Evolutionary conservation across 2,113 vertebrate genomes (phyloP), one percentile per base, ranked within the genome.

Genomic region (Cariama cristata): DNA sequence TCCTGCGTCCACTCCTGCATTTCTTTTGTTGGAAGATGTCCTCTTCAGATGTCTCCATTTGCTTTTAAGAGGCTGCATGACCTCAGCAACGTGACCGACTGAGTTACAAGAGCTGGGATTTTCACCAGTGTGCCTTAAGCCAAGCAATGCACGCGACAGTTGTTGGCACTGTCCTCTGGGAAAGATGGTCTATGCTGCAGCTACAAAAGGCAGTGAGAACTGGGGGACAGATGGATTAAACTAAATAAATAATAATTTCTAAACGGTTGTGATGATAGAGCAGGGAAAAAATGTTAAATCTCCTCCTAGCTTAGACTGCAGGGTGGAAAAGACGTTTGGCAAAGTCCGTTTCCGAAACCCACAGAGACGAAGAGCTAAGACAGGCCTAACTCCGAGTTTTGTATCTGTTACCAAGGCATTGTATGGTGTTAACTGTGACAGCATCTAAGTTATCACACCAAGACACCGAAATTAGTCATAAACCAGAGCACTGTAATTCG

Each of bases 401-500:
- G 0, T 38, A 26, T 79, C 81, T 76, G 47, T 91, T 93, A 85
- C 81, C 44, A 76, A 60, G 89, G 56, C 13, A 2, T 26, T 52
- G 38, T 26, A 26, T 18, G 58, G 66, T 62, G 75, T 88, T 63
- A 60, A 88, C 52, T 58, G 53, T 90, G 58, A 56, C 74, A 94
- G 45, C 30, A 76, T 58, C 66, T 79, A 33, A 89, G 44, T 38
- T 84, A 85, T 81, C 76, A 76, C 77, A 93, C 20, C 35, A 27
- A 85, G 49, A 80, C 83, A 50, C 63, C 79, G 84, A 69, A 91
- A 89, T 96, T 90, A 97, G 73, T 91, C 93, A 97, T 55, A 95
- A 68, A 75, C 23, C 33, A 79, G 32, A 94, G 53, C 58, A 63
- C 60, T 91, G 4, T 60, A 85, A 93, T 93, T 96, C 77, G n/a